Evolutionary conservation across 2,888 invertebrate genomes (phyloP), one percentile per base, ranked within the genome.

Genomic region (Cataglyphis rosenhaueri): DNA sequence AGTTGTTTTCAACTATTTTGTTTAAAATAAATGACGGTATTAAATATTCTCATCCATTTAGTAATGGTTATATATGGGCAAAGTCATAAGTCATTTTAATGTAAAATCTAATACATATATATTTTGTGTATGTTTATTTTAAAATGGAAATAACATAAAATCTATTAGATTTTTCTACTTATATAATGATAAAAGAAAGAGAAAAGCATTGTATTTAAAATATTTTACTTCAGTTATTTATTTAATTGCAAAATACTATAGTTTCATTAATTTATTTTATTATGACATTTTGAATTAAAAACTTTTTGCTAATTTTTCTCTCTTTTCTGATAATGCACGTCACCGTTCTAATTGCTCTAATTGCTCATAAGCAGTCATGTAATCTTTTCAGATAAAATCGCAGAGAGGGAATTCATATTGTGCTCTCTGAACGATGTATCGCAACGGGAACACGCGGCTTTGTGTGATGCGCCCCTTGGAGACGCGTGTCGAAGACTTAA

Each of bases 401-500:
- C 38, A 38, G 21, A 29, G 61, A 21, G 62, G 29, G 0, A 75
- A 10, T 52, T 52, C 29, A 62, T 71, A 70, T 70, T 78, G 48
- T 48, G 78, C 21, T 32, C 12, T 57, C 18, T 21, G 71, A 59
- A 25, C 78, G 12, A 59, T 59, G 32, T 59, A 79, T 79, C 44
- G 78, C 18, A 57, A 44, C 70, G 44, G 44, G 35, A 65, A 79
- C 66, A 71, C 81, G 76, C 81, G 62, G 88, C 87, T 88, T 87
- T 85, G 81, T 61, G 76, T 38, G 44, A 66, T 44, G 21, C 32
- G 25, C 35, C 65, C 61, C 74, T 61, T 81, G 73, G 78, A 83
- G 84, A 82, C 84, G 88, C 87, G 84, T 88, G 89, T 78, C 86
- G 86, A 87, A 85, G 88, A 88, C 85, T 88, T 85, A 89, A 89